Conservation (phyloP, 2,797 vertebrate genomes). For the Amniataba percoides region DNA sequence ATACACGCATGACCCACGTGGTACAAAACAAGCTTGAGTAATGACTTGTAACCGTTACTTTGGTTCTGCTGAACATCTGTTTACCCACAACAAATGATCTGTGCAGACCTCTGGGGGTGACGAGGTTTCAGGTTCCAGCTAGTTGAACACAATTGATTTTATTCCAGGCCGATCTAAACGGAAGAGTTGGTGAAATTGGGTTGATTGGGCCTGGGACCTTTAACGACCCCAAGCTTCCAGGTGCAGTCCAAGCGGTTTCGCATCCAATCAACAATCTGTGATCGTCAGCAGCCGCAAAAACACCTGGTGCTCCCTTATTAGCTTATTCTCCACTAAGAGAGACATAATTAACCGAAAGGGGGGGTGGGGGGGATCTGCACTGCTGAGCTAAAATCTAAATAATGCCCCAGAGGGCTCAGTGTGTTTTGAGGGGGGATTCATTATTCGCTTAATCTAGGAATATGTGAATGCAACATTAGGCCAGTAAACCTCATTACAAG, state of each 20-base stretch:
- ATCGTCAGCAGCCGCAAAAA: constrained; percentile 66
- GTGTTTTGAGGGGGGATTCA: constrained; percentile 49
- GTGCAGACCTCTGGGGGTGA: constrained; percentile 16
- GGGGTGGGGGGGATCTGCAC: constrained; percentile 24
- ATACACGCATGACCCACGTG: constrained; percentile 34
- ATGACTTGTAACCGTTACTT: constrained; percentile 39
- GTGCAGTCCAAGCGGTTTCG: constrained; percentile 42
- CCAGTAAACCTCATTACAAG: constrained; percentile 54
- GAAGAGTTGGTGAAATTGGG: constrained; percentile 24
- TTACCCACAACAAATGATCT: constrained; percentile 38
- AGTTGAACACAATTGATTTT: constrained; percentile 54
- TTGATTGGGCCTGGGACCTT: constrained; percentile 51
- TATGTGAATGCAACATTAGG: constrained; percentile 52
- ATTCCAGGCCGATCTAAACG: constrained; percentile 36
- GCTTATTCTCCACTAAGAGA: constrained; percentile 53
- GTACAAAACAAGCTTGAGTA: constrained; percentile 35
- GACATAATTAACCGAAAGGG: constrained; percentile 64
- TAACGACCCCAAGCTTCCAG: constrained; percentile 56
- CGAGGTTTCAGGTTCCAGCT: constrained; percentile 32
- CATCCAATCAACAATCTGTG: constrained; percentile 63
- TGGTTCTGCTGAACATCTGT: constrained; percentile 35
- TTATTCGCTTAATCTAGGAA: constrained; percentile 59
- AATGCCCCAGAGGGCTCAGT: constrained; percentile 39
- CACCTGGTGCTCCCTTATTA: constrained; percentile 73
- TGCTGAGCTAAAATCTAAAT: constrained; percentile 63